A percentile compares a stretch with the other conserved stretches of the same genome.
These are phyloP conservation scores for Cyclura pinguis DNA, from an alignment of 2,797 vertebrate species.

Conservation along the genomic window DNA sequence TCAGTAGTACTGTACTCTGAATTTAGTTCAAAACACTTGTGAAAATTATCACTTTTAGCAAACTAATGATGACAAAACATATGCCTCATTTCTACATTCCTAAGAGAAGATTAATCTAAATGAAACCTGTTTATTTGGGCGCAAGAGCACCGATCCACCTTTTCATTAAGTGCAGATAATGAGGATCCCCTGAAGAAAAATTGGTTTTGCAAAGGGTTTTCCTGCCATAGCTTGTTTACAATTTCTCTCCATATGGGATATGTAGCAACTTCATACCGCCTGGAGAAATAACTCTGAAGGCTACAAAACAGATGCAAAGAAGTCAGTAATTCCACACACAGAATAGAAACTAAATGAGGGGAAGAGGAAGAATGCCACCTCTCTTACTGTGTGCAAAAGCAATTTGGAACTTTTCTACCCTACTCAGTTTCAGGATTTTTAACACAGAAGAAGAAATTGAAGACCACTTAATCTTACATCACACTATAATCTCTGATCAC, in stretches of 20 bases:
- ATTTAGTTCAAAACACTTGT: not conserved
- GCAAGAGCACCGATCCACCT: not conserved
- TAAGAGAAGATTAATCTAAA: not conserved
- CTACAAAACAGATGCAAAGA: not conserved
- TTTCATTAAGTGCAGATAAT: slow-evolving; percentile 13
- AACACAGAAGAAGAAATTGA: not conserved
- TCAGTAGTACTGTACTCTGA: not conserved
- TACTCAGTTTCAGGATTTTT: not conserved
- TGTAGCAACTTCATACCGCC: not conserved
- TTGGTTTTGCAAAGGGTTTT: slow-evolving; percentile 21
- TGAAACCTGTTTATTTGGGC: slow-evolving; percentile 1
- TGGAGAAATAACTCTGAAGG: slow-evolving; percentile 7
- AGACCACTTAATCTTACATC: not conserved
- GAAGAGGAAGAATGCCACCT: not conserved
- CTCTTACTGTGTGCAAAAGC: not conserved
- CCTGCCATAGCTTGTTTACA: slow-evolving; percentile 22
- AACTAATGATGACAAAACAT: not conserved
- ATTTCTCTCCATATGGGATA: slow-evolving; percentile 11
- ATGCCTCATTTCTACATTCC: not conserved
- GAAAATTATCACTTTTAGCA: not conserved
- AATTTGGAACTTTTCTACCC: not conserved
- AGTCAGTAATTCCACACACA: not conserved
- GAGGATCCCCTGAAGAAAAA: slow-evolving; percentile 1
- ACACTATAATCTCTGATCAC: no score
- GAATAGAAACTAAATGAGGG: not conserved